These are phyloP conservation scores for Nibea albiflora DNA, from an alignment of 2,113 vertebrate species.

Conservation along the genomic window DNA sequence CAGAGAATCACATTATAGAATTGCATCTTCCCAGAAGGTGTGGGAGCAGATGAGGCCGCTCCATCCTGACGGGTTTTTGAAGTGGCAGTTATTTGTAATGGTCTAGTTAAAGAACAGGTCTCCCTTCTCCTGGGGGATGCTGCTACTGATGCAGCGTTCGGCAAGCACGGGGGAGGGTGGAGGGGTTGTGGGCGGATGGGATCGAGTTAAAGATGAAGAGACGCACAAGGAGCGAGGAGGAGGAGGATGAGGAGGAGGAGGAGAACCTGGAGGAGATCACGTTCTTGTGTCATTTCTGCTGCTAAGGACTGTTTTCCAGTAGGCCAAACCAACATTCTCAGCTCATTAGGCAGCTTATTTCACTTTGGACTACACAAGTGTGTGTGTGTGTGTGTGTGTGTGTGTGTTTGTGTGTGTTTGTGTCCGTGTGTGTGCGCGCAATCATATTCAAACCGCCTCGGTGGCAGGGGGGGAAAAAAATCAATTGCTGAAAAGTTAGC, in stretches of 20 bases:
- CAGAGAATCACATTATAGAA: slow-evolving; percentile 63
- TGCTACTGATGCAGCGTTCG: slow-evolving; percentile 63
- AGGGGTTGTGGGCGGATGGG: slow-evolving; percentile 52
- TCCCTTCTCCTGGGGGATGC: slow-evolving; percentile 59
- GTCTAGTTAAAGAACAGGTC: slow-evolving; percentile 70
- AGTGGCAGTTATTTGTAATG: slow-evolving; percentile 57
- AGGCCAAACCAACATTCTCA: slow-evolving; percentile 41
- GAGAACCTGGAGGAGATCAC: slow-evolving; percentile 59
- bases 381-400: slow-evolving; percentile 10
- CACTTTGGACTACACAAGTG: slow-evolving; percentile 37
- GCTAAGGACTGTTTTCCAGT: slow-evolving; percentile 46
- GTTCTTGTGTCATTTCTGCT: slow-evolving; percentile 59
- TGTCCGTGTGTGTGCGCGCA: neutral
- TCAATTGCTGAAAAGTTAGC: slow-evolving; percentile 51
- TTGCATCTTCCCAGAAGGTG: slow-evolving; percentile 52
- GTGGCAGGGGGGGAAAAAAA: slow-evolving; percentile 20
- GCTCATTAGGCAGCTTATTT: slow-evolving; percentile 61
- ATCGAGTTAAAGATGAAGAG: slow-evolving; percentile 64
- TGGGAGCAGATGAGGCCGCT: slow-evolving; percentile 54
- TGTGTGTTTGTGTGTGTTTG: slow-evolving; percentile 13
- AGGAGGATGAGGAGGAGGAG: slow-evolving; percentile 15
- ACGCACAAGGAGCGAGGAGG: slow-evolving; percentile 32
- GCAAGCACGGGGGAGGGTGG: slow-evolving; percentile 38
- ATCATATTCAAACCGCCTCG: slow-evolving; percentile 19
- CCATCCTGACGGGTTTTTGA: slow-evolving; percentile 34